Evolutionary conservation across 2,888 invertebrate species (phyloP), one percentile per base, ranked within the genome.

Genomic region (Hirtodrosophila alboralis): DNA sequence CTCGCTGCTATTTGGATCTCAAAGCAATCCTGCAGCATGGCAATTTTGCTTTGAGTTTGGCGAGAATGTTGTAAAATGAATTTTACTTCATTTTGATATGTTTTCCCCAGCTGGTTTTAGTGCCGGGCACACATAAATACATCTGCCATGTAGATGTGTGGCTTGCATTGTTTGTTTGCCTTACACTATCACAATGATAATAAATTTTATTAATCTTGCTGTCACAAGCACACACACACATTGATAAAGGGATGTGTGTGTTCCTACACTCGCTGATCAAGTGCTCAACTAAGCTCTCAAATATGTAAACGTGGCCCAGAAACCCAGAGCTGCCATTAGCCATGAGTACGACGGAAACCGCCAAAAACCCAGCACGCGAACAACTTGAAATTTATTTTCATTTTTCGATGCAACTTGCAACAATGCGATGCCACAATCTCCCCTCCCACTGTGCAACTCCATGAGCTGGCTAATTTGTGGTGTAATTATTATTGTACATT

Each of bases 1-100:
- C 56, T 71, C 53, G 60, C 66, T 47, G 44, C 58, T 60, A 21
- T 6, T 23, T 23, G 61, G 58, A 80, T 76, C 76, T 76, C 63
- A 59, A 51, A 72, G 58, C 75, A 58, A 62, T 54, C 59, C 74
- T 44, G 62, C 79, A 76, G 84, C 80, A 71, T 65, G 74, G 77
- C 84, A 76, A 76, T 79, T 84, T 72, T 23, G 53, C 65, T 64
- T 79, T 71, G 61, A 70, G 66, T 59, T 68, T 34, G 38, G 33
- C 47, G 62, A 60, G 54, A n/a, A n/a, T 49, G 75, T 54, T 74
- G 76, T 71, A 81, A 81, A 81, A 81, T 81, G 83, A 81, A 81
- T 81, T 81, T 81, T 74, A 81, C 81, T 84, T 81, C 81, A 81
- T 81, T 81, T 84, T 79, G 84, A 79, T 79, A 79, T 80, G 79